A percentile compares a stretch with the other conserved stretches of the same genome.
Evolutionary conservation across 2,888 invertebrate genomes (phyloP).

Genomic region (Microchrysa polita): DNA sequence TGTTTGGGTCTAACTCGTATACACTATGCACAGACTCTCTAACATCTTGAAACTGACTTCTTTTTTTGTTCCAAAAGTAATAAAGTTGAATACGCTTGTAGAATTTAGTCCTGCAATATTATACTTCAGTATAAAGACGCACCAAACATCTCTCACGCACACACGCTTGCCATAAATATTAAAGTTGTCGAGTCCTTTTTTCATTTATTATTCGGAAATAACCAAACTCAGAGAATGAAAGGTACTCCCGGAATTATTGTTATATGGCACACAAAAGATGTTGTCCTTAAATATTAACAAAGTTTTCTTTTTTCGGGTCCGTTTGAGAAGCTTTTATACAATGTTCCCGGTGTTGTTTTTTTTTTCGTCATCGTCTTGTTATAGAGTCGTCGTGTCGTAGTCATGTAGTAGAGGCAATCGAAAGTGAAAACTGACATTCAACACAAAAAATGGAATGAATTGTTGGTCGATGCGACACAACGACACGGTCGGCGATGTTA

Average conservation of each 20-base stretch:
- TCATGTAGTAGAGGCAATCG: not conserved
- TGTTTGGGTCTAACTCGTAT: too few species aligned
- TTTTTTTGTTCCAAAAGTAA: slow-evolving; percentile 11
- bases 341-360: not conserved
- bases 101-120: not conserved
- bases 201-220: slow-evolving; percentile 3
- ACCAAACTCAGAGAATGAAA: too few species aligned
- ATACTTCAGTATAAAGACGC: not conserved
- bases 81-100: slow-evolving; percentile 18
- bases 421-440: slow-evolving; percentile 12
- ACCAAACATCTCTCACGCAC: slow-evolving; percentile 40
- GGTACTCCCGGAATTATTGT: slow-evolving; percentile 32
- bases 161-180: slow-evolving; percentile 42
- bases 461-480: not conserved
- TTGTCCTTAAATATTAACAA: slow-evolving; percentile 39
- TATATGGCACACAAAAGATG: slow-evolving; percentile 36
- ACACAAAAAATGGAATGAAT: slow-evolving; percentile 11
- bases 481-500: too few species aligned
- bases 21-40: too few species aligned
- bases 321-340: too few species aligned
- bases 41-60: not conserved
- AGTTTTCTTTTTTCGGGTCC: not conserved
- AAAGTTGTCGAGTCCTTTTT: slow-evolving; percentile 31
- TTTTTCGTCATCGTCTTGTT: not conserved
- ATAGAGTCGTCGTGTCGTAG: not conserved